Evolutionary conservation across 2,797 vertebrate genomes (phyloP).

Genomic region (Peromyscus eremicus): DNA sequence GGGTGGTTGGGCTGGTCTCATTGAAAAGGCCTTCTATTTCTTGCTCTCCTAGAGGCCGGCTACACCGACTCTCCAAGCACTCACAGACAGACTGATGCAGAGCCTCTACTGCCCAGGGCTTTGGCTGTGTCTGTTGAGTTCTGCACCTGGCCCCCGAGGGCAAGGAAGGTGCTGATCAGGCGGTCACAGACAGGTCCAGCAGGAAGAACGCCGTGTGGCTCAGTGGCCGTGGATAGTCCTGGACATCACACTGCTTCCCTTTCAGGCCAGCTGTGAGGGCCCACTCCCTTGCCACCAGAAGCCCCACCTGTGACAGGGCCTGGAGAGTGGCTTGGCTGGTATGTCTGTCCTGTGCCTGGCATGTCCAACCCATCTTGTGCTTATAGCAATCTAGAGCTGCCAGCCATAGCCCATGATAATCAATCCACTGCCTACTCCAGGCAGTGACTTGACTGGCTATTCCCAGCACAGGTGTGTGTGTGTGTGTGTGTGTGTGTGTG

Average conservation of each 20-base stretch:
- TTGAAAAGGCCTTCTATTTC: neutral
- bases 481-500: neutral
- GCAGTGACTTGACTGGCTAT: neutral
- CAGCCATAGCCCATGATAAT: neutral
- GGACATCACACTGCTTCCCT: neutral
- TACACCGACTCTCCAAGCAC: neutral
- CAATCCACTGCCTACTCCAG: neutral
- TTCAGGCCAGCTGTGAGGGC: neutral
- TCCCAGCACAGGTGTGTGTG: rapidly evolving
- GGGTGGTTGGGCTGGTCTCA: neutral
- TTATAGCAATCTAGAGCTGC: neutral
- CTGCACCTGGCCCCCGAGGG: neutral
- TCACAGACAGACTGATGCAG: neutral
- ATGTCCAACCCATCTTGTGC: neutral
- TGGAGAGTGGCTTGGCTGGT: neutral
- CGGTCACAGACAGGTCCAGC: neutral
- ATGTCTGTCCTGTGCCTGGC: neutral
- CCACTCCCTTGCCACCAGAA: neutral
- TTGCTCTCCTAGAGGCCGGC: neutral
- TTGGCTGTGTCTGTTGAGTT: neutral
- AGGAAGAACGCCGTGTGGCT: neutral
- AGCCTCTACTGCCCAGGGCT: neutral
- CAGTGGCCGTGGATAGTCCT: neutral
- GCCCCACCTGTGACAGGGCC: neutral
- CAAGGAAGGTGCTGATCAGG: neutral